These are phyloP conservation scores for Corythaixoides concolor DNA, from an alignment of 2,113 vertebrate species.

Conservation along the genomic window DNA sequence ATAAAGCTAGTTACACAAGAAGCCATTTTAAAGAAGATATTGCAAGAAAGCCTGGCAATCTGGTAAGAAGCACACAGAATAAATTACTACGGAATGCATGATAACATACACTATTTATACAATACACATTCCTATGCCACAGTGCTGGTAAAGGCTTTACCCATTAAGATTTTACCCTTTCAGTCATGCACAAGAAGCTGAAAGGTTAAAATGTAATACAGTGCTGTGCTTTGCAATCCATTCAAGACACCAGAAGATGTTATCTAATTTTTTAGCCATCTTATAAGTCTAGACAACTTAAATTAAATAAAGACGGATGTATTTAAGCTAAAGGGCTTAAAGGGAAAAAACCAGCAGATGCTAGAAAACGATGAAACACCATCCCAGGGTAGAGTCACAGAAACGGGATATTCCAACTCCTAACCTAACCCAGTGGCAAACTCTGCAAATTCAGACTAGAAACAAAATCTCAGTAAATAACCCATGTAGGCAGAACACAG, in stretches of 20 bases:
- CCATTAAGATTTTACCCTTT: background rate
- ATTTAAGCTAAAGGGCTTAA: background rate
- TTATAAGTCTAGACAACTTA: background rate
- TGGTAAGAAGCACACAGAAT: background rate
- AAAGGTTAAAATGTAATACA: background rate
- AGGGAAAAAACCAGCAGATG: background rate
- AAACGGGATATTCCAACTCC: background rate
- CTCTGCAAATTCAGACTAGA: background rate
- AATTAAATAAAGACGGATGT: background rate
- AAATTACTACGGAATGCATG: background rate
- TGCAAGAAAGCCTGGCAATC: background rate
- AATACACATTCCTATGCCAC: fast-evolving
- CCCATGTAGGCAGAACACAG: background rate
- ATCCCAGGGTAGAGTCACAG: background rate
- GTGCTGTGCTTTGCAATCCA: background rate
- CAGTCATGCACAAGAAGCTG: fast-evolving
- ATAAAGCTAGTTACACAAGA: background rate
- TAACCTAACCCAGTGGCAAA: background rate
- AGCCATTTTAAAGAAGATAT: background rate
- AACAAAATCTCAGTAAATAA: background rate
- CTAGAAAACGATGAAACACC: background rate
- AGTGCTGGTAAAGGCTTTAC: background rate
- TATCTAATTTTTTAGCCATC: background rate
- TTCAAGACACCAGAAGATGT: background rate
- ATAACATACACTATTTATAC: background rate